phyloP scores from a whole-genome alignment of 1,140 invertebrate species.

The Cepaea nemoralis region DNA sequence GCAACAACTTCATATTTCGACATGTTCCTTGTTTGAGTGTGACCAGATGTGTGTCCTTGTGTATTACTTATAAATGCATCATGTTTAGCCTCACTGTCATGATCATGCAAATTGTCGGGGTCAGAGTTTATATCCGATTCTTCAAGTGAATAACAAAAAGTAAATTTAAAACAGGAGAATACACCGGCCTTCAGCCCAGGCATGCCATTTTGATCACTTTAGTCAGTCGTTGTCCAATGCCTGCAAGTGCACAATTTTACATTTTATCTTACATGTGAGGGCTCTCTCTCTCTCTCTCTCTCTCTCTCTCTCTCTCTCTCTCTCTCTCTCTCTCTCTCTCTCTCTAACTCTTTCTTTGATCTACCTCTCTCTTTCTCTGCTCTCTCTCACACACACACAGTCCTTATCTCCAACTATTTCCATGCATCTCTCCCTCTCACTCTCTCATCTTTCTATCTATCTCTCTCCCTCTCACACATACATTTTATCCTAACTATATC shows the following conservation, averaged over 20 bases:
- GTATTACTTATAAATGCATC: not conserved
- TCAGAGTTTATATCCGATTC: not conserved
- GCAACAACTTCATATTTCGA: not conserved
- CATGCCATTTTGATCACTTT: not conserved
- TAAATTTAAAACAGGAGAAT: not conserved
- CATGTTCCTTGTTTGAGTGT: not conserved
- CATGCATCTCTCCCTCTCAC: too few species aligned
- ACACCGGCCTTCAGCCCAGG: not conserved
- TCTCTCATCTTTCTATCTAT: not conserved
- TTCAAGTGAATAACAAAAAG: not conserved
- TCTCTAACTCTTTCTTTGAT: too few species aligned
- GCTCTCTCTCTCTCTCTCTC: too few species aligned
- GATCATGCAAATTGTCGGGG: not conserved
- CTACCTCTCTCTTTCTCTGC: too few species aligned
- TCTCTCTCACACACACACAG: not conserved
- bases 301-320: too few species aligned
- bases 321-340: constrained; percentile 3
- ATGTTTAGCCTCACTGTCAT: too few species aligned
- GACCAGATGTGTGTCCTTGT: not conserved
- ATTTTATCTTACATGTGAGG: too few species aligned
- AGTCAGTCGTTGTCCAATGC: too few species aligned
- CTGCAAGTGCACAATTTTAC: too few species aligned
- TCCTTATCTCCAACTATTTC: not conserved
- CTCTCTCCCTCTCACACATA: too few species aligned
- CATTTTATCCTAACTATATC: too few species aligned